phyloP scores from a whole-genome alignment of 37 sponge, comb jelly and placozoan genomes.

The Chondrosia reniformis region DNA sequence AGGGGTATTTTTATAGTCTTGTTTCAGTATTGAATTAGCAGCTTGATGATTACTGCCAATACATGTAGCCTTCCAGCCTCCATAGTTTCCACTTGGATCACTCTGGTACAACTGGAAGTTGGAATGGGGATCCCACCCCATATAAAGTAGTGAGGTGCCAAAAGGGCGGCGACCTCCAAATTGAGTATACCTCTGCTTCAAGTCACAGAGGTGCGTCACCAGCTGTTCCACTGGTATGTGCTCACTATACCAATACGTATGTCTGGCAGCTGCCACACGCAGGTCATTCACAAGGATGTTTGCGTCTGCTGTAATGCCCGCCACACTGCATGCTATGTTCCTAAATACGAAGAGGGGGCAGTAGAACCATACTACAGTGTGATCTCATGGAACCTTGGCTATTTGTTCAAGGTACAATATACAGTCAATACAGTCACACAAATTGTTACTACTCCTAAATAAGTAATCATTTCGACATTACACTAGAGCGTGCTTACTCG shows the following conservation, averaged over 20 bases:
- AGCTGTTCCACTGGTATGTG: conserved; percentile 95
- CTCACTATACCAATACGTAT: conserved; percentile 71
- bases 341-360: too few relatives aligned
- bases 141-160: conserved; percentile 97
- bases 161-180: conserved; percentile 96
- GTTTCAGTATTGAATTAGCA: conserved; percentile 93
- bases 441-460: neutral
- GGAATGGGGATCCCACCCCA: conserved; percentile 97
- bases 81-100: conserved; percentile 99
- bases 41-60: conserved; percentile 96
- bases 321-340: conserved; percentile 97
- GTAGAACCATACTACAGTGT: neutral
- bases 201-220: conserved; percentile 88
- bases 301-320: conserved; percentile 98
- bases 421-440: too few relatives aligned
- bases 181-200: conserved; percentile 96
- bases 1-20: conserved; percentile 83
- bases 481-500: conserved; percentile 65
- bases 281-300: conserved; percentile 87
- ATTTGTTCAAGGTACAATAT: too few relatives aligned
- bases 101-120: conserved; percentile 97
- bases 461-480: too few relatives aligned
- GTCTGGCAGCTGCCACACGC: conserved; percentile 76
- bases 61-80: conserved; percentile 99
- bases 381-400: neutral